phyloP scores from a whole-genome alignment of 2,113 vertebrate genomes.

The Cygnus buccinator region DNA sequence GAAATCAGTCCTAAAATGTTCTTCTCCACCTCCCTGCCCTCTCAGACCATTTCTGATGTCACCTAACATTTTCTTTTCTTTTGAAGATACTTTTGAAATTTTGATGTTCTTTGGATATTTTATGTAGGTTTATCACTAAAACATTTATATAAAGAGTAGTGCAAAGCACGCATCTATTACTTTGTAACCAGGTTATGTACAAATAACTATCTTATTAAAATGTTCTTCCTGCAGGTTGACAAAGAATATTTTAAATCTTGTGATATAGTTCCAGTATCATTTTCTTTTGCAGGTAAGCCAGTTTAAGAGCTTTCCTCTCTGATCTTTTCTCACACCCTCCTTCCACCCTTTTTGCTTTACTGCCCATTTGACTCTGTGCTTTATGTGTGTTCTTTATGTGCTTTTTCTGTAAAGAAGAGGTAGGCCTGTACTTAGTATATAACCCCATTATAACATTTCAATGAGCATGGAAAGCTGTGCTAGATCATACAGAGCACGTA shows the following conservation, averaged over 20 bases:
- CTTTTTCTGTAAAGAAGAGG: background rate
- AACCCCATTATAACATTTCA: background rate
- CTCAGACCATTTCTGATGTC: background rate
- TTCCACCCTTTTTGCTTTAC: background rate
- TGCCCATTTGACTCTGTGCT: background rate
- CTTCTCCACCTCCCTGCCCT: background rate
- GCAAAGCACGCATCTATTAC: background rate
- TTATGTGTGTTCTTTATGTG: background rate
- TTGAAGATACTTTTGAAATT: background rate
- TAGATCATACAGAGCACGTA: background rate
- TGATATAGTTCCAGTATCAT: background rate
- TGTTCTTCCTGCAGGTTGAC: background rate
- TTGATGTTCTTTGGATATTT: background rate
- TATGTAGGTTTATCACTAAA: background rate
- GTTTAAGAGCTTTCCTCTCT: background rate
- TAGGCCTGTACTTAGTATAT: background rate
- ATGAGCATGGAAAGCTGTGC: background rate
- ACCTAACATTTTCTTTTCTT: background rate
- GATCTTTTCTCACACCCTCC: background rate
- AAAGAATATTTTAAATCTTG: background rate
- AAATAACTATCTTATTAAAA: background rate
- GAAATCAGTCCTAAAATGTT: background rate
- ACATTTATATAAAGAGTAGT: background rate
- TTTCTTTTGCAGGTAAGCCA: background rate
- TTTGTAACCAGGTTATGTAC: background rate